A percentile compares a stretch with the other conserved stretches of the same genome.
Evolutionary conservation across 2,113 vertebrate species (phyloP).

Genomic region (Myiopsitta monachus): DNA sequence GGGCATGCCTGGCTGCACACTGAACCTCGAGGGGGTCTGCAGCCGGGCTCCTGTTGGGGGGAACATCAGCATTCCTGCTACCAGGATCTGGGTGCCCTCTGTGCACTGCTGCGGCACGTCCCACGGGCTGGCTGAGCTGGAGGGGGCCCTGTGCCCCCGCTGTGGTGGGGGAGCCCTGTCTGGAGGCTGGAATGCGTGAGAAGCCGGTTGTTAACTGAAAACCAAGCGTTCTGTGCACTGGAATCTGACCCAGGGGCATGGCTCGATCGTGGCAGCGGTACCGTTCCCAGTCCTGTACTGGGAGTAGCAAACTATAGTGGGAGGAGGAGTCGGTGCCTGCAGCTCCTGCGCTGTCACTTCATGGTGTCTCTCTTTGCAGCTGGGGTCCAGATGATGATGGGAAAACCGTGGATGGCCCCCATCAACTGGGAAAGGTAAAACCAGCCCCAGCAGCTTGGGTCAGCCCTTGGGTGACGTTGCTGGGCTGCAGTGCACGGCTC

Average conservation of each 20-base stretch:
- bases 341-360: not conserved
- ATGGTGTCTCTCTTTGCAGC: slow-evolving; percentile 67
- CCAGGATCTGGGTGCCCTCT: not conserved
- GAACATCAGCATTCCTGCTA: fast-evolving
- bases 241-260: not conserved
- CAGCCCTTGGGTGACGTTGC: not conserved
- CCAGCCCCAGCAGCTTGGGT: not conserved
- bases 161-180: not conserved
- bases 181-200: not conserved
- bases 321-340: not conserved
- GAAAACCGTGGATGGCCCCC: slow-evolving; percentile 93
- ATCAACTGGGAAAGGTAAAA: slow-evolving; percentile 92
- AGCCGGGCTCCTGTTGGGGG: no score
- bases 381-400: slow-evolving; percentile 99
- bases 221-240: not conserved
- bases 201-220: not conserved
- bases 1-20: not conserved
- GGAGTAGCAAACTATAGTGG: not conserved
- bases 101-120: not conserved
- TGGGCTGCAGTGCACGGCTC: not conserved
- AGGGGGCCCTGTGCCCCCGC: not conserved
- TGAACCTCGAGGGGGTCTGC: not conserved
- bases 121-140: not conserved
- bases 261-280: fast-evolving
- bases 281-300: not conserved